These are phyloP conservation scores for Sebastes hopkinsi DNA, from an alignment of 2,797 vertebrate species.

Conservation along the genomic window DNA sequence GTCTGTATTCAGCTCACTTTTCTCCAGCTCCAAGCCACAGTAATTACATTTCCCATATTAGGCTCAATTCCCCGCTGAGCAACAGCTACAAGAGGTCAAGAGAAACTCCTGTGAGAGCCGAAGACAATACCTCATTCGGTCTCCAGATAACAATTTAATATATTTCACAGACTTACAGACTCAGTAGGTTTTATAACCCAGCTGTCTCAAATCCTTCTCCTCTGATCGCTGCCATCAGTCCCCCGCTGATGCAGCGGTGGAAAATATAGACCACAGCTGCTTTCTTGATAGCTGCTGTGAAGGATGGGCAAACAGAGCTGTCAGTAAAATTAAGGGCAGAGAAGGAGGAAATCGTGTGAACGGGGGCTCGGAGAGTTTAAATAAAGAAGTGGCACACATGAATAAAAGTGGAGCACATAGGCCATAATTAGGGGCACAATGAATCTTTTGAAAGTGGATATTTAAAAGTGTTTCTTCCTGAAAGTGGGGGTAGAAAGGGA, in stretches of 20 bases:
- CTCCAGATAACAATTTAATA: conserved; percentile 56
- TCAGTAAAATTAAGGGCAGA: conserved; percentile 46
- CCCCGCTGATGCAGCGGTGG: conserved; percentile 38
- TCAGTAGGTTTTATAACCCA: conserved; percentile 53
- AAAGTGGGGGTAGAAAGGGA: conserved; percentile 24
- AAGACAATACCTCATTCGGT: conserved; percentile 33
- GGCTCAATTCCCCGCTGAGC: conserved; percentile 22
- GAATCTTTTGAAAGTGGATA: conserved; percentile 45
- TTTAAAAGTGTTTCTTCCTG: conserved; percentile 23
- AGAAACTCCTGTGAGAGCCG: conserved; percentile 26
- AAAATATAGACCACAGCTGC: conserved; percentile 64
- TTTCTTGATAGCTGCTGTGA: conserved; percentile 56
- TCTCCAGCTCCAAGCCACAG: conserved; percentile 13
- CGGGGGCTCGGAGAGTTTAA: conserved; percentile 14
- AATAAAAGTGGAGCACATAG: conserved; percentile 32
- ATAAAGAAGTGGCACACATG: conserved; percentile 36
- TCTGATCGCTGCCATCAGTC: conserved; percentile 49
- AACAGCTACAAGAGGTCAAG: conserved; percentile 41
- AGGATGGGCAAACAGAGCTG: conserved; percentile 46
- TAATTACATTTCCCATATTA: conserved; percentile 51
- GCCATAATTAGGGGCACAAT: conserved; percentile 35
- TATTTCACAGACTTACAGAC: conserved; percentile 46
- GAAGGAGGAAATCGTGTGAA: conserved; percentile 25
- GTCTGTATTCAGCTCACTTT: conserved; percentile 16
- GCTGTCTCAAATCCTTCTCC: conserved; percentile 41